A percentile compares a stretch with the other conserved stretches of the same genome.
phyloP scores from a whole-genome alignment of 2,797 vertebrate species.

The Alcedo quadribrachys region DNA sequence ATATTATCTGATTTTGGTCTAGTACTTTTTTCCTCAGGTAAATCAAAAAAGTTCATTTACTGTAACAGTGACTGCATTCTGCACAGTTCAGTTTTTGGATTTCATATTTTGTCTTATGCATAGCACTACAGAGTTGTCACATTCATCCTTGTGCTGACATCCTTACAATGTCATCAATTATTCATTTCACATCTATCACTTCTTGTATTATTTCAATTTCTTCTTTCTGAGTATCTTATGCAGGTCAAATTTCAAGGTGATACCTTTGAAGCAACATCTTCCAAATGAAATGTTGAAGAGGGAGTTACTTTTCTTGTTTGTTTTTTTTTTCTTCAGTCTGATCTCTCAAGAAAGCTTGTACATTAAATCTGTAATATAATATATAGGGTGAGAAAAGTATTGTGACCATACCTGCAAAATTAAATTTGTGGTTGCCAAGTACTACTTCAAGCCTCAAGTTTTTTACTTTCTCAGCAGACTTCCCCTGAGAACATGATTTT shows the following conservation, averaged over 20 bases:
- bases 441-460: background rate
- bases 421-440: background rate
- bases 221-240: background rate
- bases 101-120: background rate
- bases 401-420: background rate
- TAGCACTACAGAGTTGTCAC: background rate
- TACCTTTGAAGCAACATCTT: background rate
- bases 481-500: background rate
- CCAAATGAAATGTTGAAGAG: background rate
- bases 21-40: background rate
- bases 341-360: background rate
- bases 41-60: background rate
- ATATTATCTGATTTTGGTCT: background rate
- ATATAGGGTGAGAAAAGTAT: background rate
- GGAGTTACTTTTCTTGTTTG: background rate
- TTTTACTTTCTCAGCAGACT: background rate
- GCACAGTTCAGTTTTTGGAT: background rate
- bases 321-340: background rate
- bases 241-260: background rate
- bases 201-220: background rate
- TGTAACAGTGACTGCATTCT: background rate
- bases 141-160: background rate
- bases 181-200: background rate
- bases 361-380: background rate
- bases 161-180: background rate